A percentile compares a stretch with the other conserved stretches of the same genome.
phyloP scores from a whole-genome alignment of 2,888 invertebrate genomes.

The Serrognathus titanus region DNA sequence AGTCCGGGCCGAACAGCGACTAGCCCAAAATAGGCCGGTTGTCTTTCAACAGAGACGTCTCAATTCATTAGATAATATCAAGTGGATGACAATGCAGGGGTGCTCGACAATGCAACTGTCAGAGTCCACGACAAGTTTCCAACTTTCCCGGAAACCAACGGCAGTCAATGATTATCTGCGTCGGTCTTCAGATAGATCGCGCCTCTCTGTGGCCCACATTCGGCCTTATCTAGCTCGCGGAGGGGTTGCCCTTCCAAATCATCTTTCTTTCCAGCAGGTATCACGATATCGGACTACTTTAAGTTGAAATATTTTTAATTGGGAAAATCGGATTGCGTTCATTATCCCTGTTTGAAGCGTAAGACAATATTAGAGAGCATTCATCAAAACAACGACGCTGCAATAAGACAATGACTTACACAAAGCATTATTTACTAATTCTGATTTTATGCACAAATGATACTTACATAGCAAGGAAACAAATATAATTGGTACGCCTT shows the following conservation, averaged over 20 bases:
- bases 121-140: conserved; percentile 43
- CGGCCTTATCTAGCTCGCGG: background rate
- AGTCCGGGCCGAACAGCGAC: conserved; percentile 7
- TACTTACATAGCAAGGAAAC: conserved; percentile 25
- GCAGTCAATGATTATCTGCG: conserved; percentile 47
- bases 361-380: conserved; percentile 38
- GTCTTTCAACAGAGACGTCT: conserved; percentile 27
- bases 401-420: conserved; percentile 39
- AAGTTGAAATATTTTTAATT: conserved; percentile 49
- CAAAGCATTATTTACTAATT: conserved; percentile 35
- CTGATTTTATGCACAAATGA: conserved; percentile 43
- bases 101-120: conserved; percentile 43
- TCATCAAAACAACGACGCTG: conserved; percentile 32
- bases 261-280: conserved; percentile 25
- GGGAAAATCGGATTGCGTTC: conserved; percentile 52
- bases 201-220: conserved; percentile 1
- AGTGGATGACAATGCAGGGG: conserved; percentile 42
- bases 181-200: conserved; percentile 37
- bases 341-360: conserved; percentile 45
- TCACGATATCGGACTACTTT: conserved; percentile 29
- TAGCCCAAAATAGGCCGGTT: conserved; percentile 25
- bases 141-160: conserved; percentile 46
- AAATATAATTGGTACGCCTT: conserved; percentile 29
- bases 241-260: conserved; percentile 4
- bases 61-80: conserved; percentile 31